Conservation (phyloP, 37 sponge, comb jelly and placozoan species). For the Cladorhizidae sp. region DNA sequence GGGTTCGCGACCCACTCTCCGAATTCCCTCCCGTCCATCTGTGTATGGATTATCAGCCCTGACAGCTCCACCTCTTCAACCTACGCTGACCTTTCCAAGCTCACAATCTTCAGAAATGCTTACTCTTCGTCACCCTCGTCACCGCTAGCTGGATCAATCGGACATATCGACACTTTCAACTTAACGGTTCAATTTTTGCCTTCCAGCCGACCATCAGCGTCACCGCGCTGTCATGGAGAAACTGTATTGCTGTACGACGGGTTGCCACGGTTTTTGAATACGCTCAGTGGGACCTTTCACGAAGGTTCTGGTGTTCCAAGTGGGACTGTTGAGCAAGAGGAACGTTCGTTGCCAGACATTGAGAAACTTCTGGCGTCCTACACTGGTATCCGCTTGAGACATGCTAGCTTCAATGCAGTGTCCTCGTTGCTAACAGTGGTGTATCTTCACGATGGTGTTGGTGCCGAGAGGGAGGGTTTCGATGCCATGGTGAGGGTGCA, state of each 20-base stretch:
- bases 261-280: neutral
- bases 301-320: neutral
- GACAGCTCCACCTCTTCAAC: too few relatives aligned
- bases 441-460: neutral
- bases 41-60: too few relatives aligned
- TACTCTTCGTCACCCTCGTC: too few relatives aligned
- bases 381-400: neutral
- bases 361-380: neutral
- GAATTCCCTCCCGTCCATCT: too few relatives aligned
- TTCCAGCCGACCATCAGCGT: neutral
- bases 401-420: neutral
- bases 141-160: too few relatives aligned
- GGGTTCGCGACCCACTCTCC: neutral
- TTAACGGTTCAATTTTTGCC: too few relatives aligned
- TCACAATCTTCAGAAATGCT: too few relatives aligned
- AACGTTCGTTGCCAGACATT: neutral
- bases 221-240: neutral
- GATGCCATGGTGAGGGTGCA: too few relatives aligned
- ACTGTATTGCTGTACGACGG: neutral
- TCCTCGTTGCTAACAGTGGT: neutral
- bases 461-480: too few relatives aligned
- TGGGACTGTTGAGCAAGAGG: too few relatives aligned
- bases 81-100: too few relatives aligned
- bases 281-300: neutral
- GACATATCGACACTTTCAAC: too few relatives aligned